These are phyloP conservation scores for Caenorhabditis virilis DNA, from an alignment of 2,888 invertebrate species.

Conservation along the genomic window DNA sequence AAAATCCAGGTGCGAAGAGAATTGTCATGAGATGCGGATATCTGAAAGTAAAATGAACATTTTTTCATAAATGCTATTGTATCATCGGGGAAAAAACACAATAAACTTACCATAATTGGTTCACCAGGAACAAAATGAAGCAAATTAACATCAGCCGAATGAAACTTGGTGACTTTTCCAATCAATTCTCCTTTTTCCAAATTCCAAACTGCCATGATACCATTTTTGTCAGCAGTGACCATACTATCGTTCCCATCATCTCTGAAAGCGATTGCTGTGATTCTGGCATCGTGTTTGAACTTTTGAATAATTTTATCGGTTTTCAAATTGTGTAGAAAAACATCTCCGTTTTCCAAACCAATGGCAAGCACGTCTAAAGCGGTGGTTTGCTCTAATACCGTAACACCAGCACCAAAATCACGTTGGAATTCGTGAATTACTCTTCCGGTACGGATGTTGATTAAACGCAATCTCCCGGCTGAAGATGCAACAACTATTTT, in stretches of 20 bases:
- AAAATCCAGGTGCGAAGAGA: conserved; percentile 74
- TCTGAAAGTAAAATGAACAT: conserved; percentile 23
- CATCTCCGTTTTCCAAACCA: conserved; percentile 82
- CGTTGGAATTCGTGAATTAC: conserved; percentile 75
- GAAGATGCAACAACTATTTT: conserved; percentile 73
- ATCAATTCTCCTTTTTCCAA: conserved; percentile 76
- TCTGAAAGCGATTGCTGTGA: conserved; percentile 61
- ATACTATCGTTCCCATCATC: conserved; percentile 60
- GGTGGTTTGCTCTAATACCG: conserved; percentile 83
- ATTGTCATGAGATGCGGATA: conserved; percentile 64
- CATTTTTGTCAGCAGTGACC: conserved; percentile 70
- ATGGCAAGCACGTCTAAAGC: conserved; percentile 89
- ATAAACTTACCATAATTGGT: conserved; percentile 86
- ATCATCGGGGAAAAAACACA: too few relatives aligned
- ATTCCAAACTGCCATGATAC: conserved; percentile 92
- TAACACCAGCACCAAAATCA: conserved; percentile 77
- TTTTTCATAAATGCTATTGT: too few relatives aligned
- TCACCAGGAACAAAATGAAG: conserved; percentile 84
- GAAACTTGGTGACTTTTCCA: conserved; percentile 82
- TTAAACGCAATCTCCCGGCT: conserved; percentile 54
- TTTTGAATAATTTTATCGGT: conserved; percentile 80
- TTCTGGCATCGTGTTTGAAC: conserved; percentile 83
- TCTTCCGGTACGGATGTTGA: conserved; percentile 62
- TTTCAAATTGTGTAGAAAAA: conserved; percentile 85
- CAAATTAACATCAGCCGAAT: conserved; percentile 79